These are phyloP conservation scores for Drosophila falleni DNA, from an alignment of 2,888 invertebrate species.

Conservation along the genomic window DNA sequence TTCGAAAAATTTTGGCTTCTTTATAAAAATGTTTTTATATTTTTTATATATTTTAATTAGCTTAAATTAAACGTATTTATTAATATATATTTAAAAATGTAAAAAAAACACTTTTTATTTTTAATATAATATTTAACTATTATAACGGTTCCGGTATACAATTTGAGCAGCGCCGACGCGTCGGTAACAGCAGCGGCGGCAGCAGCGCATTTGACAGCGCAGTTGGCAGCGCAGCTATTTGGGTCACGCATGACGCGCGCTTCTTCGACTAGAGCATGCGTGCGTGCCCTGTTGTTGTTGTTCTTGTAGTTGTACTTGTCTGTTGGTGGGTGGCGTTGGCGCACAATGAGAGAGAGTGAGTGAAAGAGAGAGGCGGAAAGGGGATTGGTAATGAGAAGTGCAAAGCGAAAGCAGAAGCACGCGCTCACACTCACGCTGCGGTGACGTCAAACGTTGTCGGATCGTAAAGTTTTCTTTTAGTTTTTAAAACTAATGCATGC, in stretches of 20 bases:
- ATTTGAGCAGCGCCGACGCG: conserved; percentile 9
- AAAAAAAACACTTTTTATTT: background rate
- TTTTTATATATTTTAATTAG: no score
- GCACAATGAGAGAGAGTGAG: conserved; percentile 2
- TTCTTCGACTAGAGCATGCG: conserved; percentile 46
- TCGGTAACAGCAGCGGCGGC: background rate
- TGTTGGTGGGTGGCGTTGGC: conserved; percentile 13
- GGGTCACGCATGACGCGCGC: conserved; percentile 76
- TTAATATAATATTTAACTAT: background rate
- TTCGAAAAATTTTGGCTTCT: no score
- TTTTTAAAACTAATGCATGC: conserved; percentile 22
- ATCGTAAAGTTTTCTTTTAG: conserved; percentile 54
- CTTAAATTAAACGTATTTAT: no score
- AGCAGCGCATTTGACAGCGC: background rate
- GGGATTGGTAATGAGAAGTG: conserved; percentile 1
- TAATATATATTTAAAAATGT: background rate
- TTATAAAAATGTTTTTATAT: no score
- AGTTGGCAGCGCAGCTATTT: conserved; percentile 47
- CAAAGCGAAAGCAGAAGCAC: conserved; percentile 53
- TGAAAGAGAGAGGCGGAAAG: conserved; percentile 1
- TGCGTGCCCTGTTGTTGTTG: conserved; percentile 20
- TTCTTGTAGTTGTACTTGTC: conserved; percentile 1
- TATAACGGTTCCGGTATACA: background rate
- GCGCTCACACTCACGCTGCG: conserved; percentile 31
- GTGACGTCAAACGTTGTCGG: conserved; percentile 36